These are phyloP conservation scores for Passerina amoena DNA, from an alignment of 2,113 vertebrate species.

Conservation along the genomic window DNA sequence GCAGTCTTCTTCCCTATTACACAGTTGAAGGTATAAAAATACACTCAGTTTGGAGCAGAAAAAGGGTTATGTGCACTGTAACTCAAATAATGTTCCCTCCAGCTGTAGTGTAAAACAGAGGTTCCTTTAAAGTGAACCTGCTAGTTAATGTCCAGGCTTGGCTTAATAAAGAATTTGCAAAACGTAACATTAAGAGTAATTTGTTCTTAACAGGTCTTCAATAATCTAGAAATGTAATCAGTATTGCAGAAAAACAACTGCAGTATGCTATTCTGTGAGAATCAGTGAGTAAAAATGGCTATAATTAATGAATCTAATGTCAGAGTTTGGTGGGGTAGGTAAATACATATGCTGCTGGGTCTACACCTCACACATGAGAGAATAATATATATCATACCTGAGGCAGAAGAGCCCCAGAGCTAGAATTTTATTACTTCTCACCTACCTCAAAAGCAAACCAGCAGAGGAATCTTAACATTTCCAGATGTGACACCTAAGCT, in stretches of 20 bases:
- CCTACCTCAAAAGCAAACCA: background rate
- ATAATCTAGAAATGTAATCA: background rate
- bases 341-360: background rate
- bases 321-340: rapidly evolving
- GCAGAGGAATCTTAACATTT: background rate
- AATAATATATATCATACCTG: background rate
- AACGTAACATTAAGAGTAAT: background rate
- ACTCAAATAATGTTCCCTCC: background rate
- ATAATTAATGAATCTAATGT: background rate
- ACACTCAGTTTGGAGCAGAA: background rate
- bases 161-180: background rate
- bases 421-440: background rate
- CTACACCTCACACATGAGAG: rapidly evolving
- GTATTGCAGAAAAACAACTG: background rate
- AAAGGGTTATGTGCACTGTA: background rate
- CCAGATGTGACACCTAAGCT: background rate
- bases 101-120: background rate
- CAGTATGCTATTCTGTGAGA: background rate
- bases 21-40: background rate
- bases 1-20: background rate
- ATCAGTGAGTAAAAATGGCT: background rate
- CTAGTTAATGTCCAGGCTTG: background rate
- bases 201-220: background rate
- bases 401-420: background rate
- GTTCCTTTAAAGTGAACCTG: background rate